Conservation (phyloP, 2,797 vertebrate species). For the Lophius americanus region DNA sequence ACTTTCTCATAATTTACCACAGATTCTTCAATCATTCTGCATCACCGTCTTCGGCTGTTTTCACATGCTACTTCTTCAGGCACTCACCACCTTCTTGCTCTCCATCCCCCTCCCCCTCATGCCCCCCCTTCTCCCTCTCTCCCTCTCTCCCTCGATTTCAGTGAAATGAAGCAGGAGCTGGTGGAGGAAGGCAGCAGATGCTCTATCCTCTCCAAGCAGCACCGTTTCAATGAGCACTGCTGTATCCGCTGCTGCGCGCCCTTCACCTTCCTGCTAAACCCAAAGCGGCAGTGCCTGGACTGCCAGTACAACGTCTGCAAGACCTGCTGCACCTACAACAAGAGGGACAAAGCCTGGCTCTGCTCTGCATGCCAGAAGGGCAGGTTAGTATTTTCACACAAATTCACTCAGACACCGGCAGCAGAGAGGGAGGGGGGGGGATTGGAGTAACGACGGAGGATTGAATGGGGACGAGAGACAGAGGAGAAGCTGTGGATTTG, state of each 20-base stretch:
- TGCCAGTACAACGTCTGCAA: constrained; percentile 96
- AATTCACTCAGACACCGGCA: neutral
- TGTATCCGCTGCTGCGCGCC: constrained; percentile 96
- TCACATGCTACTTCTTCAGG: constrained; percentile 59
- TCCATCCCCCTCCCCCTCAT: constrained; percentile 30
- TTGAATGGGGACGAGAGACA: constrained; percentile 43
- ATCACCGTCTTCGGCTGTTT: constrained; percentile 44
- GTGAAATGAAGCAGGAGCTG: constrained; percentile 95
- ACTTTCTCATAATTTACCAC: constrained; percentile 61
- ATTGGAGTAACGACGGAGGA: constrained; percentile 31
- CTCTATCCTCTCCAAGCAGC: constrained; percentile 92
- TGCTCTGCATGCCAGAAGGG: constrained; percentile 93
- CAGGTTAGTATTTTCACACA: constrained; percentile 83
- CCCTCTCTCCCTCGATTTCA: constrained; percentile 63
- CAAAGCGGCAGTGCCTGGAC: constrained; percentile 89
- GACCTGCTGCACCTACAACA: constrained; percentile 91
- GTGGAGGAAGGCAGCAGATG: constrained; percentile 94
- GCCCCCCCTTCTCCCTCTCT: constrained; percentile 9
- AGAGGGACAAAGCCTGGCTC: constrained; percentile 90
- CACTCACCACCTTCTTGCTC: constrained; percentile 51
- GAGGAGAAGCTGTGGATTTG: constrained; percentile 7
- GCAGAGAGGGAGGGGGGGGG: neutral
- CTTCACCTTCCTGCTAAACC: constrained; percentile 96
- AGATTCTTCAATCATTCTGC: constrained; percentile 67
- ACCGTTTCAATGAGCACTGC: constrained; percentile 93